Base-by-base conservation (phyloP, 2,888 invertebrate genomes). In the Litoditis marina region DNA sequence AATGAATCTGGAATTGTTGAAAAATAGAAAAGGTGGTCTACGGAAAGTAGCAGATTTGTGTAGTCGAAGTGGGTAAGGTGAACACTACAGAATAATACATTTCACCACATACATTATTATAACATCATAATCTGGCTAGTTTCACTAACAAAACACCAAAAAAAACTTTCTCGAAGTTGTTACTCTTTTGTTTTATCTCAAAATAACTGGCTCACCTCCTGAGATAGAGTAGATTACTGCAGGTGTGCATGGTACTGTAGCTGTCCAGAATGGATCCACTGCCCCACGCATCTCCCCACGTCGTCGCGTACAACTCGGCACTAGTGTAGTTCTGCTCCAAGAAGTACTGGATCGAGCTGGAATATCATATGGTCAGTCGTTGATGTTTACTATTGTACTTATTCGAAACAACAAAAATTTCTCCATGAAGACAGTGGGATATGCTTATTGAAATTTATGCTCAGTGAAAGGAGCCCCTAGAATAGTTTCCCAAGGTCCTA, bases 271-370 rank as follows among this genome's bases (percentile, higher is more conserved):
- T 69, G n/a, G 69, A 63, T 34, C 74, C 74, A 67, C 73, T 73
- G 16, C 74, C 76, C 76, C 74, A 80, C 7, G 75, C 72, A 60
- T 79, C 80, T 11, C 67, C 79, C 78, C 81, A 81, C 16, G 81
- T 81, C 0, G 81, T 81, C 6, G 81, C 73, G 55, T 81, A 81
- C 11, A 81, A 57, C 55, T 81, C 81, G 11, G 80, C 76, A 53
- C 71, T 60, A 3, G 77, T 79, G 68, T 81, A 81, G 59, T 81
- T 81, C 52, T 81, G 81, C 63, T 81, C 81, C 50, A 81, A 55
- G 62, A 81, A 81, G 58, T 81, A 81, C 62, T 81, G 79, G 46
- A 81, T 80, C 11, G 63, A 71, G 30, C 60, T 64, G 16, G 11
- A 53, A 13, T 31, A 19, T n/a, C n/a, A n/a, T n/a, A n/a, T n/a